Percentiles rank a stretch among this genome's conserved stretches.
Evolutionary conservation across 1,140 invertebrate genomes (phyloP).

Genomic region (Brachionus sp.): DNA sequence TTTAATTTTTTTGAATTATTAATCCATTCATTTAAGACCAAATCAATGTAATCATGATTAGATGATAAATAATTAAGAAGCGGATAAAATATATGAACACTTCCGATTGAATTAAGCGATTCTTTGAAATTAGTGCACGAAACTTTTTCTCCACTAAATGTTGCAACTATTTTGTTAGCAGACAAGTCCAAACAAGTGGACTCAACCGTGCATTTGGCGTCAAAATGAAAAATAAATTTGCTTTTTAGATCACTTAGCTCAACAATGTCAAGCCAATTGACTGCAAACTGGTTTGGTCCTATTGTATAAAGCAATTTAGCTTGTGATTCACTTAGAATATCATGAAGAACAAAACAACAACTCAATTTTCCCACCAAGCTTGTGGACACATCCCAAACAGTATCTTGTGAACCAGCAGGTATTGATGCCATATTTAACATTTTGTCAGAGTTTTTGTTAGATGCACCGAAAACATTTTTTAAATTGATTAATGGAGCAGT

Average conservation of each 20-base stretch:
- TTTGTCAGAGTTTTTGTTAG: neutral
- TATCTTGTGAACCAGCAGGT: constrained; percentile 4
- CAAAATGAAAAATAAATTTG: constrained; percentile 40
- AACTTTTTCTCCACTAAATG: neutral
- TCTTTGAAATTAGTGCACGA: neutral
- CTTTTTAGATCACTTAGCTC: constrained; percentile 25
- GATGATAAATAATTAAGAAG: constrained; percentile 61
- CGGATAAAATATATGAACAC: constrained; percentile 65
- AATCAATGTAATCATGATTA: constrained; percentile 1
- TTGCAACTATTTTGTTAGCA: neutral
- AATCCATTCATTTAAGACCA: constrained; percentile 64
- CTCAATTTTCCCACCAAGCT: constrained; percentile 17
- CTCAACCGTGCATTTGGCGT: neutral
- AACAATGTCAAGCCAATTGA: constrained; percentile 21
- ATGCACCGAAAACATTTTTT: constrained; percentile 6
- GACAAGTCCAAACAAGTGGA: neutral
- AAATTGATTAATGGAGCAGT: constrained; percentile 34
- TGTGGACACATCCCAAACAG: constrained; percentile 9
- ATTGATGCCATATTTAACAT: neutral
- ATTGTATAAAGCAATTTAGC: neutral
- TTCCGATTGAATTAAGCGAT: constrained; percentile 62
- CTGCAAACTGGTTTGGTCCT: neutral
- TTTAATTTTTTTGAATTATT: constrained; percentile 62
- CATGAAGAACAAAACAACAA: constrained; percentile 12
- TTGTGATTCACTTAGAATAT: neutral